phyloP scores from a whole-genome alignment of 2,888 invertebrate species.

The Apotomis capreana region DNA sequence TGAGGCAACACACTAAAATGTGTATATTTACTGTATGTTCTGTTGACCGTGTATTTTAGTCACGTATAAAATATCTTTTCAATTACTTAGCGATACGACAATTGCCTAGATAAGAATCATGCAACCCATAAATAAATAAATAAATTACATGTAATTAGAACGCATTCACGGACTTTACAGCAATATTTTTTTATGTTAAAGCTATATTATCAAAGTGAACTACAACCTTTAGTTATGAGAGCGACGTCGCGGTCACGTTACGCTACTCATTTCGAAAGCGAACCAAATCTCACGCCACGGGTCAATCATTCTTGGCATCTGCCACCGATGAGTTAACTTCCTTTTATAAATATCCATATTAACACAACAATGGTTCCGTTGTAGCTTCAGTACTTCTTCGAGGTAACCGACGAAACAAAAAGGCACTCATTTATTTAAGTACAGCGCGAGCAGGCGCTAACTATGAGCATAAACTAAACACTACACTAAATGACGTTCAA shows the following conservation, averaged over 20 bases:
- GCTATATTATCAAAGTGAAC: neutral
- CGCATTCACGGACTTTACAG: neutral
- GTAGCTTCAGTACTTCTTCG: conserved; percentile 28
- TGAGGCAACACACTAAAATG: too few relatives aligned
- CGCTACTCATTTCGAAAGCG: conserved; percentile 30
- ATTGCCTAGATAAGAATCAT: conserved; percentile 27
- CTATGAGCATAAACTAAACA: conserved; percentile 31
- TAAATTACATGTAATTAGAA: neutral
- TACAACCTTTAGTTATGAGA: conserved; percentile 23
- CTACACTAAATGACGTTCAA: conserved; percentile 1
- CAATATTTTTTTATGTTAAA: neutral
- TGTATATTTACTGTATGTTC: neutral
- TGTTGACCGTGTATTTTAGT: neutral
- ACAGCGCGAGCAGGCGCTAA: conserved; percentile 22
- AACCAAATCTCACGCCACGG: conserved; percentile 24
- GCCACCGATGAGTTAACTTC: conserved; percentile 31
- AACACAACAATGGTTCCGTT: conserved; percentile 32
- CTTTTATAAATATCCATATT: conserved; percentile 35
- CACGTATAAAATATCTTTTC: conserved; percentile 5
- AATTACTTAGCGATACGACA: conserved; percentile 27
- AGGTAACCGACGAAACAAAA: conserved; percentile 36
- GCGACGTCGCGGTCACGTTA: conserved; percentile 1
- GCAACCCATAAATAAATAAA: neutral
- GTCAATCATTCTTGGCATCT: conserved; percentile 27
- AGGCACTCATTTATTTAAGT: conserved; percentile 34